Percentiles rank a stretch among this genome's conserved stretches.
Evolutionary conservation across 2,113 vertebrate species (phyloP).

Genomic region (Erpornis zantholeuca): DNA sequence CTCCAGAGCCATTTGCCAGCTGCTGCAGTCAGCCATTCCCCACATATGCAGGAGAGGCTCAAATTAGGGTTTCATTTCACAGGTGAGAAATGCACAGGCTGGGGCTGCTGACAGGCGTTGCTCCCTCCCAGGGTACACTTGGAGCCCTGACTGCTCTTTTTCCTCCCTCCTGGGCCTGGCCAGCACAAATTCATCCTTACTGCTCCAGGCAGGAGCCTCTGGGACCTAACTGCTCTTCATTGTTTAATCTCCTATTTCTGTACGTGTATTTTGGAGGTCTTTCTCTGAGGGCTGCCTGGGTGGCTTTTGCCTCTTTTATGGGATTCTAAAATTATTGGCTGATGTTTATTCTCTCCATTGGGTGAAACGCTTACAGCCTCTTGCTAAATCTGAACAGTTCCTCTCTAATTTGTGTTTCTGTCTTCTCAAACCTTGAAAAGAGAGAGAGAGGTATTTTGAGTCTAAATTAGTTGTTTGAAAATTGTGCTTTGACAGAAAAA

Average conservation of each 20-base stretch:
- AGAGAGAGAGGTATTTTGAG: neutral
- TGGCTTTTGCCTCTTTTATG: neutral
- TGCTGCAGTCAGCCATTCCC: neutral
- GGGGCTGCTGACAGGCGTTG: neutral
- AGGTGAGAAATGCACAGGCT: neutral
- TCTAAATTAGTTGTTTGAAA: slow-evolving; percentile 20
- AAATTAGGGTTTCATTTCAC: neutral
- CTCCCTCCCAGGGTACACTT: neutral
- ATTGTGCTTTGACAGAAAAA: neutral
- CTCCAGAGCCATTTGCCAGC: slow-evolving; percentile 32
- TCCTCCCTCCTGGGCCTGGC: neutral
- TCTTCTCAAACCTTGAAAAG: neutral
- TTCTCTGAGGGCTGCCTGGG: neutral
- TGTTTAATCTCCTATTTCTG: neutral
- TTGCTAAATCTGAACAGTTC: neutral
- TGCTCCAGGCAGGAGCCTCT: neutral
- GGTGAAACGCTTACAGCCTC: neutral
- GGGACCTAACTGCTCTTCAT: neutral
- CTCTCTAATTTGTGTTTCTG: slow-evolving; percentile 46
- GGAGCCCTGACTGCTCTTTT: neutral
- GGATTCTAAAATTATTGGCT: slow-evolving; percentile 10
- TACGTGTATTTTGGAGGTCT: neutral
- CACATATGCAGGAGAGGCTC: neutral
- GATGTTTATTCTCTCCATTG: neutral
- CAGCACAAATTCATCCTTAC: neutral